These are phyloP conservation scores for Sylvia atricapilla DNA, from an alignment of 2,113 vertebrate species.

Conservation along the genomic window DNA sequence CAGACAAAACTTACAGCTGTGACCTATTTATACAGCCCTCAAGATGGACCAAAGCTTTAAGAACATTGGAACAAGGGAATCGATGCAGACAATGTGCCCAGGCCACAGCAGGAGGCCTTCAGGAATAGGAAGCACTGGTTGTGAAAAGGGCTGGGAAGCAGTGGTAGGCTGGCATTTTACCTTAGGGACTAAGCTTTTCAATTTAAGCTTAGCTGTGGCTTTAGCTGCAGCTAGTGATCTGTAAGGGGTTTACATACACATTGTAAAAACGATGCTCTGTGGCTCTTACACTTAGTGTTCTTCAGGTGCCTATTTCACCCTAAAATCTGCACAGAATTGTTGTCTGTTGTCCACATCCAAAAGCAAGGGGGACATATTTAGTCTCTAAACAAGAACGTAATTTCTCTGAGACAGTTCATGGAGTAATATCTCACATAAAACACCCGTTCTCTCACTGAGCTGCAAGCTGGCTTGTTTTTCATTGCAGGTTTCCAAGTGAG, in stretches of 20 bases:
- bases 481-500: background rate
- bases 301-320: background rate
- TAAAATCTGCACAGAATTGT: background rate
- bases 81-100: accelerated
- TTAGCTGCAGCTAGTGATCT: background rate
- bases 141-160: background rate
- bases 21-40: background rate
- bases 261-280: accelerated
- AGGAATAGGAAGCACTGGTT: background rate
- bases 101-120: background rate
- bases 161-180: background rate
- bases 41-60: background rate
- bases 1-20: background rate
- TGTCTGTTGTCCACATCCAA: background rate
- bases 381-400: background rate
- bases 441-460: background rate
- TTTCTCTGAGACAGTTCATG: background rate
- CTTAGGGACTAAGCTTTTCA: background rate
- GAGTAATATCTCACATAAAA: background rate
- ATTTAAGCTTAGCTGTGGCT: accelerated
- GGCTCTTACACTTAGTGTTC: background rate
- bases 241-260: background rate
- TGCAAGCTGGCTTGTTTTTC: background rate
- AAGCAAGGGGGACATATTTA: background rate
- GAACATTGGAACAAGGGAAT: background rate